Base-by-base conservation (phyloP, 2,113 vertebrate species). In the Saiga tatarica region DNA sequence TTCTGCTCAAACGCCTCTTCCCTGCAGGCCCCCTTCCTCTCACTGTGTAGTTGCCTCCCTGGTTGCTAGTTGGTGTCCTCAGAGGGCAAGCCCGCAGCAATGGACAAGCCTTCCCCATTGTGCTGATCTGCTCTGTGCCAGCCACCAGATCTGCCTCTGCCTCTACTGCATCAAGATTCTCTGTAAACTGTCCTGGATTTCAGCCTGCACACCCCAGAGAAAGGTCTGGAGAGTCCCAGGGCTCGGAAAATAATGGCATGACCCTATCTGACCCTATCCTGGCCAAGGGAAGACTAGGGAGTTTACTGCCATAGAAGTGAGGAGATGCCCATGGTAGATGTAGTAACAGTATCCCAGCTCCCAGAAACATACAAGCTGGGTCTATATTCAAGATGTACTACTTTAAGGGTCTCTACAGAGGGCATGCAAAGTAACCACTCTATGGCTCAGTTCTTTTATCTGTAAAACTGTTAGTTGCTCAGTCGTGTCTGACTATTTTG, bases 301-400 rank as follows among this genome's bases (percentile, higher is more conserved):
- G 42, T 21, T 30, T 17, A 11, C 26, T 13, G 23, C 36, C 23
- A 5, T 59, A 33, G 55, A 76, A 55, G 12, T 11, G 19, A 1
- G 2, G 1, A 1, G 15, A 19, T 39, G 4, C 17, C 3, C 33
- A 2, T 0, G 1, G 28, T 2, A 42, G 23, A 13, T 8, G 11
- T 23, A 25, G 23, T 71, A 39, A 39, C 67, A 23, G 33, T 26
- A 83, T 52, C 14, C 6, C 30, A 50, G 9, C 12, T 39, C 64
- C 57, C 6, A 82, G 82, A 93, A 90, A 64, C 45, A 52, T 14
- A 42, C 52, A 15, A 53, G 28, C 17, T 81, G 16, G 45, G 30
- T 17, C 81, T 36, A 23, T 33, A 74, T 19, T 26, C 71, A 53
- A 47, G n/a, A 16, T 57, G 15, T 42, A 16, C 30, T 39, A 9